These are phyloP conservation scores for Anthopleura sola DNA, from an alignment of 64 coral and sea anemone genomes.

Conservation along the genomic window DNA sequence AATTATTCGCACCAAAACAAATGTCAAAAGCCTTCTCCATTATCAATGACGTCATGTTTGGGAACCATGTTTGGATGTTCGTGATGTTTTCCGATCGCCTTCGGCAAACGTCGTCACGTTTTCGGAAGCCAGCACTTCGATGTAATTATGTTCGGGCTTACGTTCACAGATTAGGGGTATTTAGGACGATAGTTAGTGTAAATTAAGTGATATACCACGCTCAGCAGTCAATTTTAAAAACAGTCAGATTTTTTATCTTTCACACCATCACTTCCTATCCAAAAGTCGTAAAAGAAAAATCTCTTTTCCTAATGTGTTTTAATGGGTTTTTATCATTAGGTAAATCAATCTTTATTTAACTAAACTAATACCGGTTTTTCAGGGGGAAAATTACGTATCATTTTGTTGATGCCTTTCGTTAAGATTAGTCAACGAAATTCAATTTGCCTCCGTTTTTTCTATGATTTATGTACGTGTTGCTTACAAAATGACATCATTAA, in stretches of 20 bases:
- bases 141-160: background rate
- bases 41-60: slow-evolving; percentile 28
- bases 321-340: background rate
- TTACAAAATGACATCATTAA: background rate
- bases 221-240: background rate
- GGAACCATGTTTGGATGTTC: slow-evolving; percentile 21
- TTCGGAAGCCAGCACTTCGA: slow-evolving; percentile 6
- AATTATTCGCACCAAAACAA: slow-evolving; percentile 94
- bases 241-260: background rate
- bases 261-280: background rate
- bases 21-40: slow-evolving; percentile 24
- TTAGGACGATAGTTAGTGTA: background rate
- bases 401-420: too few relatives aligned
- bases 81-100: background rate
- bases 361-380: background rate
- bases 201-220: background rate
- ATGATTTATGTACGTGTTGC: background rate
- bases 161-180: background rate
- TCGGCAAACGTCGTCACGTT: background rate
- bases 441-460: background rate
- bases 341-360: background rate
- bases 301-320: background rate
- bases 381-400: background rate
- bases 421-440: too few relatives aligned
- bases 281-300: background rate